A percentile compares a stretch with the other conserved stretches of the same genome.
Conservation (phyloP, 1,140 invertebrate species). For the Palaemon carinicauda region DNA sequence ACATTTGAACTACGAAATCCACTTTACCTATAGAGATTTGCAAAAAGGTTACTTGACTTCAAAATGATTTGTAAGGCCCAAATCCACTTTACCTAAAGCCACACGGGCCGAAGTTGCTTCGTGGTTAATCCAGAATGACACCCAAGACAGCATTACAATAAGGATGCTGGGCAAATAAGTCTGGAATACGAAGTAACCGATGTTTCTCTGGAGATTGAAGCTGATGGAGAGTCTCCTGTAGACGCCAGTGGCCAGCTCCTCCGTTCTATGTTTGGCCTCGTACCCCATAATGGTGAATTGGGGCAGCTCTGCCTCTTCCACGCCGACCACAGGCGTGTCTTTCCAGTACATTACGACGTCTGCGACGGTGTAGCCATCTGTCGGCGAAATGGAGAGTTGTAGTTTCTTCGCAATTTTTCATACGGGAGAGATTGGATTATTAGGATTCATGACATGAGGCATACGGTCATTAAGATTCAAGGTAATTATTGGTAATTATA, state of each 20-base stretch:
- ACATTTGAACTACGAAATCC: neutral
- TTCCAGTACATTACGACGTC: slow-evolving; percentile 98
- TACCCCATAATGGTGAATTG: slow-evolving; percentile 95
- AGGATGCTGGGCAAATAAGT: slow-evolving; percentile 83
- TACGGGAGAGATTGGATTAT: too few species aligned
- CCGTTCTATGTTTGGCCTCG: slow-evolving; percentile 91
- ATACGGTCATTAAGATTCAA: too few species aligned
- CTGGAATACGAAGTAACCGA: slow-evolving; percentile 85
- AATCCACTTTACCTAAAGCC: slow-evolving; percentile 72
- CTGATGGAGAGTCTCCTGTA: slow-evolving; percentile 93
- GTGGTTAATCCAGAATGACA: slow-evolving; percentile 88
- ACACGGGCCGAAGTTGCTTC: slow-evolving; percentile 82
- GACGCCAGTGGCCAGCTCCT: slow-evolving; percentile 80
- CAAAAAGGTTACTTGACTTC: too few species aligned
- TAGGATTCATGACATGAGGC: too few species aligned
- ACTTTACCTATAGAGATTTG: slow-evolving; percentile 75
- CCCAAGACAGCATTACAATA: slow-evolving; percentile 87
- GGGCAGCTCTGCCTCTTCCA: slow-evolving; percentile 91
- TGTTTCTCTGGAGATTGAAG: slow-evolving; percentile 79
- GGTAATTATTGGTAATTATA: too few species aligned
- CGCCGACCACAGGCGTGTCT: slow-evolving; percentile 85
- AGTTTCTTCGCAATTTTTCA: too few species aligned
- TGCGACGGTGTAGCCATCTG: slow-evolving; percentile 96
- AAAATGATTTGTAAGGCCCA: neutral
- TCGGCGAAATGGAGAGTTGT: neutral